These are phyloP conservation scores for Gadopsis bispinosus DNA, from an alignment of 2,797 vertebrate genomes.

Conservation along the genomic window DNA sequence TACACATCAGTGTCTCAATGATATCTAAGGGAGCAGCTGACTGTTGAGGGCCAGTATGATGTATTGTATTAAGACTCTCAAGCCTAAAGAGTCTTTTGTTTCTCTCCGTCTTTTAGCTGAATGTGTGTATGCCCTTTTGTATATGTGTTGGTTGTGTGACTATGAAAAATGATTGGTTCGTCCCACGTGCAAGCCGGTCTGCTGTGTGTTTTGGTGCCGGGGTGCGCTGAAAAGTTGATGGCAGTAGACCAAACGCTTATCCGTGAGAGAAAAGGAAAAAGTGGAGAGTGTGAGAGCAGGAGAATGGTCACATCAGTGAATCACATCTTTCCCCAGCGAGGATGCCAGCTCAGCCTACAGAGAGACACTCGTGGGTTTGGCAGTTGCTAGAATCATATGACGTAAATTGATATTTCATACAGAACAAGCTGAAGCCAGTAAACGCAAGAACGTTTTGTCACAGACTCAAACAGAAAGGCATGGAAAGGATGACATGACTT, in stretches of 20 bases:
- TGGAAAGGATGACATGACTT: neutral
- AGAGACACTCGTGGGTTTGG: conserved; percentile 39
- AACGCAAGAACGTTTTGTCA: conserved; percentile 11
- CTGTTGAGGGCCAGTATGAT: conserved; percentile 10
- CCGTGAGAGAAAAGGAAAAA: conserved; percentile 34
- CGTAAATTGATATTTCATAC: conserved; percentile 43
- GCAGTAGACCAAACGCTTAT: conserved; percentile 57
- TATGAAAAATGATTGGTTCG: conserved; percentile 44
- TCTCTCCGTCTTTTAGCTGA: neutral
- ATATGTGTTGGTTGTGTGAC: conserved; percentile 28
- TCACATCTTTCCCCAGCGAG: conserved; percentile 42
- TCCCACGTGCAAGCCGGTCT: conserved; percentile 54
- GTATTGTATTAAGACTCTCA: neutral
- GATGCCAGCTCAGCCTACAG: conserved; percentile 52
- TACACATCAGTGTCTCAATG: neutral
- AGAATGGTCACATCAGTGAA: conserved; percentile 50
- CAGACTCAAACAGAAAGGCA: conserved; percentile 7
- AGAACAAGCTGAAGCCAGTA: conserved; percentile 28
- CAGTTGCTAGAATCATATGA: conserved; percentile 38
- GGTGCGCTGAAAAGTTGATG: conserved; percentile 55
- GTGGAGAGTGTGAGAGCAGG: conserved; percentile 34
- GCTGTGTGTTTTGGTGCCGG: conserved; percentile 45
- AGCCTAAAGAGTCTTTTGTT: conserved; percentile 1
- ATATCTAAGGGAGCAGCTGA: conserved; percentile 1
- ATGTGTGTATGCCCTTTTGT: conserved; percentile 8